These are phyloP conservation scores for Chrysopa pallens DNA, from an alignment of 1,140 invertebrate species.

Conservation along the genomic window DNA sequence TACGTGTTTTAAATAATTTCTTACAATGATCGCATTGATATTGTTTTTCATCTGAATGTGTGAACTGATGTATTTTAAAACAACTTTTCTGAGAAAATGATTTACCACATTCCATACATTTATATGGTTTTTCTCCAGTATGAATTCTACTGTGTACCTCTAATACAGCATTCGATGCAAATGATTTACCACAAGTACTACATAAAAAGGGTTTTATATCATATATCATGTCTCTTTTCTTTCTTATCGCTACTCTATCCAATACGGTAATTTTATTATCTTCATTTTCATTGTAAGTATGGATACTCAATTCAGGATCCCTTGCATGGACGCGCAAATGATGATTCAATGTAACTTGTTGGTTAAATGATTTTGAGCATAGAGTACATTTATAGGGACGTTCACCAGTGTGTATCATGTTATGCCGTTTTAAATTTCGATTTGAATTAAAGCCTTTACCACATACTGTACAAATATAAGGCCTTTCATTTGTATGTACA, in stretches of 20 bases:
- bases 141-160: conserved; percentile 20
- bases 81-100: conserved; percentile 5
- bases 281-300: neutral
- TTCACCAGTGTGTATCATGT: conserved; percentile 22
- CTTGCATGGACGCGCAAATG: conserved; percentile 17
- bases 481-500: conserved; percentile 39
- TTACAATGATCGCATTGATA: conserved; percentile 35
- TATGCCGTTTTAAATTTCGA: conserved; percentile 19
- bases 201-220: neutral
- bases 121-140: conserved; percentile 21
- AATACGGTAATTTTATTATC: neutral
- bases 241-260: neutral
- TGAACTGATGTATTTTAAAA: conserved; percentile 33
- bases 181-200: neutral
- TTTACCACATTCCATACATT: conserved; percentile 25
- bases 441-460: conserved; percentile 40
- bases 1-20: conserved; percentile 21
- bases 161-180: neutral
- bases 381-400: conserved; percentile 22
- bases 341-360: neutral
- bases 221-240: neutral
- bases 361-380: conserved; percentile 16
- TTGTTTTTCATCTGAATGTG: conserved; percentile 39
- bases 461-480: conserved; percentile 43
- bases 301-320: conserved; percentile 14